phyloP scores from a whole-genome alignment of 2,888 invertebrate genomes.

The Tetragnatha montana region DNA sequence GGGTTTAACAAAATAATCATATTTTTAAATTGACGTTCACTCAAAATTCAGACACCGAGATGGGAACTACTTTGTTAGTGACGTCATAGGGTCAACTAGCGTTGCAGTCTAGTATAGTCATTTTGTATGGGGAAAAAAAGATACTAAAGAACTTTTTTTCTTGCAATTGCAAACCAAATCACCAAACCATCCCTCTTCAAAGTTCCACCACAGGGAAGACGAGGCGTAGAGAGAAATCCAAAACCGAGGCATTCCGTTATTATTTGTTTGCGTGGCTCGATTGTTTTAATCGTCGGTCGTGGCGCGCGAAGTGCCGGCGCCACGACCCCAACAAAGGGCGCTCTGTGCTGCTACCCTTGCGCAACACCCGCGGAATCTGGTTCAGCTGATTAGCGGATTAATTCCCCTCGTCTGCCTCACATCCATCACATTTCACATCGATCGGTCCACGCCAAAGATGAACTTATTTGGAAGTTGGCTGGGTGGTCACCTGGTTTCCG shows the following conservation, averaged over 20 bases:
- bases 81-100: no score
- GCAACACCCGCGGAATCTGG: neutral
- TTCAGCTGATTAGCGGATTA: neutral
- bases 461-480: neutral
- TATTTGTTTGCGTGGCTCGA: constrained; percentile 6
- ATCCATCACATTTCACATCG: neutral
- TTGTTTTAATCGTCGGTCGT: constrained; percentile 42
- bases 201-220: no score
- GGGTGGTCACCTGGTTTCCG: neutral
- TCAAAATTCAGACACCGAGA: no score
- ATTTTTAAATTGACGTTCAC: no score
- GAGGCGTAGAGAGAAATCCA: no score
- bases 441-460: neutral
- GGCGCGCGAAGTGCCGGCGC: constrained; percentile 57
- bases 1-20: no score
- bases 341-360: constrained; percentile 30
- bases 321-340: constrained; percentile 38
- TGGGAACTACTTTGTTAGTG: no score
- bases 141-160: no score
- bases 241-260: neutral
- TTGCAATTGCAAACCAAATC: no score
- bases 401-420: neutral
- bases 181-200: no score
- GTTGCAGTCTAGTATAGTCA: no score
- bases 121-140: no score